These are phyloP conservation scores for Athripsodes cinereus DNA, from an alignment of 2,888 invertebrate species.

Conservation along the genomic window DNA sequence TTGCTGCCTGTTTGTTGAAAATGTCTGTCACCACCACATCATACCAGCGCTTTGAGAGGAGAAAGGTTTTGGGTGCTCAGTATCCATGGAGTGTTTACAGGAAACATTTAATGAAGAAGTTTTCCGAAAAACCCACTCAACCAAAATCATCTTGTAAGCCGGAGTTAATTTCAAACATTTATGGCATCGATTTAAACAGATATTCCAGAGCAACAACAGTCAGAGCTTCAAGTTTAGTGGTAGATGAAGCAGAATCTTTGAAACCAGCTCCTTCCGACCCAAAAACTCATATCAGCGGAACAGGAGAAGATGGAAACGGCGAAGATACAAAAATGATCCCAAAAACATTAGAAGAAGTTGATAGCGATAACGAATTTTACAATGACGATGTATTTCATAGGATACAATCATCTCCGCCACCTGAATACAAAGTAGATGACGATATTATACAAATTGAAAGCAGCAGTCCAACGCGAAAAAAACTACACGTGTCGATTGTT, in stretches of 20 bases:
- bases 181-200: conserved; percentile 7
- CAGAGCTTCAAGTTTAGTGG: neutral
- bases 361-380: conserved; percentile 10
- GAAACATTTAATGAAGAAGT: neutral
- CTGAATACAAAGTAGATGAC: neutral
- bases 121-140: neutral
- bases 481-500: conserved; percentile 26
- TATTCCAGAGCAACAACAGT: neutral
- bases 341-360: neutral
- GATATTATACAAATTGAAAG: conserved; percentile 4
- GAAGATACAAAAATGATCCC: neutral
- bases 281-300: neutral
- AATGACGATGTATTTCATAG: conserved; percentile 8
- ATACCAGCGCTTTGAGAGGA: conserved; percentile 73
- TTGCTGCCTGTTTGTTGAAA: conserved; percentile 60
- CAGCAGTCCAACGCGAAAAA: conserved; percentile 15
- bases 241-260: neutral
- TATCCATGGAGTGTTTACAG: conserved; percentile 60
- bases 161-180: conserved; percentile 8
- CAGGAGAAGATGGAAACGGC: neutral
- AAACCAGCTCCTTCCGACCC: neutral
- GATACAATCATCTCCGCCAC: neutral
- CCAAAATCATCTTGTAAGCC: neutral
- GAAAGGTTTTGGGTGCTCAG: conserved; percentile 63
- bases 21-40: conserved; percentile 64